Conservation (phyloP, 1,140 invertebrate genomes). For the Papilio xuthus region DNA sequence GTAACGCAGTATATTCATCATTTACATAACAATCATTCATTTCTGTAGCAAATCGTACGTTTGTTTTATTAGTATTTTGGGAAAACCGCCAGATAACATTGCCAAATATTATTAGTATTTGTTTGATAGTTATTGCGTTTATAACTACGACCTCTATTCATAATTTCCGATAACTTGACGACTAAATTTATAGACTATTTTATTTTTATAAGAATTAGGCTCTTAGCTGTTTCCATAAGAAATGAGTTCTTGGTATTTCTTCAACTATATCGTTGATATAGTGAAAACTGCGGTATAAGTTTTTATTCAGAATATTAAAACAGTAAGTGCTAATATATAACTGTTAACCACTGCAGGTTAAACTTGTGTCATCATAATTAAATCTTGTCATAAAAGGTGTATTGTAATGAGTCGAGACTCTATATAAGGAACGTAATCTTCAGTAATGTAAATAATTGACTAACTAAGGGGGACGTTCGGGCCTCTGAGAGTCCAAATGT, state of each 20-base stretch:
- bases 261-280: too few species aligned
- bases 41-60: background rate
- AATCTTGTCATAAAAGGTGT: background rate
- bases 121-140: background rate
- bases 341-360: conserved; percentile 27
- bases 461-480: conserved; percentile 1
- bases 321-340: conserved; percentile 45
- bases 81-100: conserved; percentile 3
- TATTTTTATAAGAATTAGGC: conserved; percentile 51
- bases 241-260: background rate
- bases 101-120: conserved; percentile 23
- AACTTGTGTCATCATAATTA: conserved; percentile 30
- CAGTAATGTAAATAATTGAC: conserved; percentile 23
- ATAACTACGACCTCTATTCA: background rate
- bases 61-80: conserved; percentile 15
- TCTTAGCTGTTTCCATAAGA: background rate
- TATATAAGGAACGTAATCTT: conserved; percentile 8
- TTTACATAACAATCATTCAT: background rate
- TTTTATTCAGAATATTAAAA: conserved; percentile 46
- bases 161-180: background rate
- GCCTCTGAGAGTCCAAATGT: conserved; percentile 39
- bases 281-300: background rate
- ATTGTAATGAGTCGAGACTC: conserved; percentile 8
- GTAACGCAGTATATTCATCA: background rate
- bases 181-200: conserved; percentile 5